Conservation (phyloP, 2,797 vertebrate genomes). For the Anolis apletophallus region DNA sequence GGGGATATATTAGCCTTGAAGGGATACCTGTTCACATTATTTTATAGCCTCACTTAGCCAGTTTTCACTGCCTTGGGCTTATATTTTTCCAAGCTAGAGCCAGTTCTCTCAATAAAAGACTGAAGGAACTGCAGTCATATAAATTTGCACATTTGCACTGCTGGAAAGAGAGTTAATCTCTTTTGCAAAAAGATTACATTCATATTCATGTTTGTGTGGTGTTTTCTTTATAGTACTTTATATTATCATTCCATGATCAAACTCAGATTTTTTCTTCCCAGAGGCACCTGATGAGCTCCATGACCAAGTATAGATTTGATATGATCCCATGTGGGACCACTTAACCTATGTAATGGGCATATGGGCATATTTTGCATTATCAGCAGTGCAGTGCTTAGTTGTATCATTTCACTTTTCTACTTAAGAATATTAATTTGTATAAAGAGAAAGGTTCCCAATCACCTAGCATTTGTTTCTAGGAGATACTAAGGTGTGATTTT, state of each 20-base stretch:
- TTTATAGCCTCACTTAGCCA: constrained; percentile 11
- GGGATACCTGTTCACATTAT: constrained; percentile 20
- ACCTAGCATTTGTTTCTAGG: too few species aligned
- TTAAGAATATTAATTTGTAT: not conserved
- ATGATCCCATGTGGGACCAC: not conserved
- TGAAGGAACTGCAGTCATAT: not conserved
- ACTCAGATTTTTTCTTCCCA: not conserved
- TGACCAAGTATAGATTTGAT: not conserved
- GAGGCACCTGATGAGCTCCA: not conserved
- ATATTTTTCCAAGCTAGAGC: not conserved
- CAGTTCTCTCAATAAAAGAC: not conserved
- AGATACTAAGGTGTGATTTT: too few species aligned
- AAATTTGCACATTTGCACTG: not conserved
- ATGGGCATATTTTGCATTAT: not conserved
- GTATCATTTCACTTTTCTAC: not conserved
- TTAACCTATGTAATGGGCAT: not conserved
- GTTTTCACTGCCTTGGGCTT: not conserved
- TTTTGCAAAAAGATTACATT: not conserved
- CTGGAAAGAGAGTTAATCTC: not conserved
- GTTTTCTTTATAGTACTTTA: not conserved
- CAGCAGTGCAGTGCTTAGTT: not conserved
- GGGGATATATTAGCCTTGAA: not conserved
- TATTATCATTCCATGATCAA: not conserved
- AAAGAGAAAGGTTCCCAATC: too few species aligned
- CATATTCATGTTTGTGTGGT: not conserved